Evolutionary conservation across 2,113 vertebrate genomes (phyloP), one percentile per base, ranked within the genome.

Genomic region (Mesoclemmys tuberculata): DNA sequence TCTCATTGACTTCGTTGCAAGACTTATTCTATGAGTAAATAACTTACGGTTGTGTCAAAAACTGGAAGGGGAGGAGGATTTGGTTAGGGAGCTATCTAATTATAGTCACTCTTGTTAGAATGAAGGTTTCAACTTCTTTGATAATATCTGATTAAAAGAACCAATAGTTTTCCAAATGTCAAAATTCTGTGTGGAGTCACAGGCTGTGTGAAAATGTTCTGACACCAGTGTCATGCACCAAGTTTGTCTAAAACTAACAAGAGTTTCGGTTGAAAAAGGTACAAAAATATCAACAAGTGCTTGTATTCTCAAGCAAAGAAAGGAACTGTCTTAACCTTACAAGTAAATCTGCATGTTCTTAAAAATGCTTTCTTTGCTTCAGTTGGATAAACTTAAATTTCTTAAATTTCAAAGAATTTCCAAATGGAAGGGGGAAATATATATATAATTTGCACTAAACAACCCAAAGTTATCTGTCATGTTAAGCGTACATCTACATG

Each of bases 71-170:
- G 88, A 90, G 89, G 91, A 95, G 85, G 95, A 85, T 79, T 82
- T 95, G 90, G 48, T 90, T 93, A 89, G 51, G 31, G 91, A 95
- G 56, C 80, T 51, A 85, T 92, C 91, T 95, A 93, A 98, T 97
- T 96, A 95, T 44, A 97, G 77, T 95, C 71, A 89, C 81, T 94
- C 56, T 51, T 84, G 49, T 83, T 84, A 89, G 75, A 96, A 88
- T 82, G 77, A 96, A 90, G 56, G 64, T 82, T 71, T 95, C 24
- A 29, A 41, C 2, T 68, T 88, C 83, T 96, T 93, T 96, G 91
- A 96, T 94, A 95, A 97, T 94, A 81, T 95, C 52, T 93, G 94
- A 85, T 94, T 96, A 95, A 91, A 94, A 95, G 82, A 48, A 95
- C 46, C 10, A 92, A 22, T 94, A 84, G 91, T 95, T 96, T 93